phyloP scores from a whole-genome alignment of 1,140 invertebrate species.

The Maniola jurtina region DNA sequence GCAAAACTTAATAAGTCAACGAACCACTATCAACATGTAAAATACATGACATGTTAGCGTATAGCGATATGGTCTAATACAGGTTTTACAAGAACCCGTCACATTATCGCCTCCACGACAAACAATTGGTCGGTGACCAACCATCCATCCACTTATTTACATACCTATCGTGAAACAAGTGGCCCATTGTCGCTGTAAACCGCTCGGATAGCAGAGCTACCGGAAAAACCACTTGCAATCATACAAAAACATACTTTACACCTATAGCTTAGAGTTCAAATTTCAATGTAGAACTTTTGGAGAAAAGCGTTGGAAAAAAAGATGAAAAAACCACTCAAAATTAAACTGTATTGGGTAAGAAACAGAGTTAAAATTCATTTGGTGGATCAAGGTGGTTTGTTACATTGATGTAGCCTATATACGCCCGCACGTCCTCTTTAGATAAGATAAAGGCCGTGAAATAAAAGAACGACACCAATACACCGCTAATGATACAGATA shows the following conservation, averaged over 20 bases:
- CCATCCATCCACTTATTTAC: slow-evolving; percentile 74
- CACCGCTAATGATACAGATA: slow-evolving; percentile 67
- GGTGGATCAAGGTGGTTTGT: slow-evolving; percentile 33
- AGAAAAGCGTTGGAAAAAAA: slow-evolving; percentile 59
- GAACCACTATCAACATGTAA: slow-evolving; percentile 23
- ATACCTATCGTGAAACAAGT: slow-evolving; percentile 71
- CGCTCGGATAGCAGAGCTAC: slow-evolving; percentile 61
- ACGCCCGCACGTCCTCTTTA: slow-evolving; percentile 77
- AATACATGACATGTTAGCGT: not conserved
- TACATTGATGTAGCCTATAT: slow-evolving; percentile 67
- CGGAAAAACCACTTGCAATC: slow-evolving; percentile 50
- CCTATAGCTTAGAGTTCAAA: slow-evolving; percentile 18
- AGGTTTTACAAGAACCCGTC: slow-evolving; percentile 36
- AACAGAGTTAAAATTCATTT: slow-evolving; percentile 37
- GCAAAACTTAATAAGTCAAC: slow-evolving; percentile 25
- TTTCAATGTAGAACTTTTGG: slow-evolving; percentile 22
- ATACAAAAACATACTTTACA: slow-evolving; percentile 44
- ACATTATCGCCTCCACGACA: slow-evolving; percentile 46
- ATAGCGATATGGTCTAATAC: slow-evolving; percentile 26
- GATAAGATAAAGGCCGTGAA: slow-evolving; percentile 76
- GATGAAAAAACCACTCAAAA: slow-evolving; percentile 16
- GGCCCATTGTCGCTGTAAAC: slow-evolving; percentile 67
- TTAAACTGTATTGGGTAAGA: slow-evolving; percentile 10
- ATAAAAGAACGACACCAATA: slow-evolving; percentile 71
- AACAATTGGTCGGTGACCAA: slow-evolving; percentile 66